Evolutionary conservation across 64 coral and sea anemone species (phyloP), one percentile per base, ranked within the genome.

Genomic region (Actinia equina): DNA sequence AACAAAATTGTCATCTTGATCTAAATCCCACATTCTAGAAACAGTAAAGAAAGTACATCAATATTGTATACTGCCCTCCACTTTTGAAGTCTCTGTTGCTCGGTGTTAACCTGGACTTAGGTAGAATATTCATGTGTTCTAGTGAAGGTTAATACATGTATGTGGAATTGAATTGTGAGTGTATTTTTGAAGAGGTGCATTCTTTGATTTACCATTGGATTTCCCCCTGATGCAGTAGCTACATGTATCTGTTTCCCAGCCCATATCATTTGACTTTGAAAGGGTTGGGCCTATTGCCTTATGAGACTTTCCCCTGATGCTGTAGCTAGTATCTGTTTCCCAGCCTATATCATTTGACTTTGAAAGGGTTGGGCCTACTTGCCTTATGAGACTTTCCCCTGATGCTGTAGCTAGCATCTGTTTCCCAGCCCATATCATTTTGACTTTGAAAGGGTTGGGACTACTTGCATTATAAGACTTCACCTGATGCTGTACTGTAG

Each of bases 261-360:
- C 97, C 97, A 99, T 65, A 99, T 94, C 46, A 95, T 91, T 80
- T 99, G 91, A 64, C 97, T 92, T 37, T 37, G 30, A 37, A 37
- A 37, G 30, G 46, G 46, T 4, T 49, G 46, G 46, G 46, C 2
- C 46, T 49, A 49, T 84, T 82, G 90, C 97, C 97, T 99, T 70
- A 99, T 69, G 67, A 94, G 53, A 83, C 79, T 87, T 93, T 99
- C 97, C 17, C 91, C 97, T 43, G 97, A 95, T 44, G 97, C 97
- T 67, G 90, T 95, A 58, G 97, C 93, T 57, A 99, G 82, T 18
- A 99, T 86, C 69, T 95, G 89, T 83, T 76, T 89, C 71, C 97
- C 97, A 86, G 97, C 93, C 97, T 93, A 99, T 65, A 99, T 94
- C 46, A 95, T 91, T 80, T 99, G 91, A 64, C 97, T 95, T n/a